Conservation (phyloP, 2,113 vertebrate genomes). For the Mormyrus iriodes region DNA sequence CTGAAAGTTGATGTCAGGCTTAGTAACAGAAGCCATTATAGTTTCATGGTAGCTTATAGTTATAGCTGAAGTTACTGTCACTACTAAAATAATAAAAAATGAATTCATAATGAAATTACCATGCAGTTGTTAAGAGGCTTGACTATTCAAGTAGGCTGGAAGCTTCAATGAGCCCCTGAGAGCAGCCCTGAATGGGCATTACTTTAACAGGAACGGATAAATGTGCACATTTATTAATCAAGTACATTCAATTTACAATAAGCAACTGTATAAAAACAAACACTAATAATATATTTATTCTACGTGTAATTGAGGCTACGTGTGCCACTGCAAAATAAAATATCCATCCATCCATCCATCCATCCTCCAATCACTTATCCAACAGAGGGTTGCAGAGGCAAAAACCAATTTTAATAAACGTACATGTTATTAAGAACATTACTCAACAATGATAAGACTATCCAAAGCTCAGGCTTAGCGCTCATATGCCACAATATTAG, state of each 20-base stretch:
- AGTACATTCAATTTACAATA: neutral
- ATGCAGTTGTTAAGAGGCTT: neutral
- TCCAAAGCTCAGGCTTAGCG: neutral
- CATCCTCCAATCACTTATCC: neutral
- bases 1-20: neutral
- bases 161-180: neutral
- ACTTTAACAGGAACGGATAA: neutral
- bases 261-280: neutral
- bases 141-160: neutral
- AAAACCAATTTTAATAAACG: neutral
- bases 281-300: neutral
- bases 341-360: neutral
- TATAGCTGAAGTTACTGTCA: neutral
- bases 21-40: neutral
- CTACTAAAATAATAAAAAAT: no score
- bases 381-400: neutral
- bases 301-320: neutral
- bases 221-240: neutral
- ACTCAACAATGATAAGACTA: neutral
- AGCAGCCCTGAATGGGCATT: neutral
- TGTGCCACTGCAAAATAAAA: neutral
- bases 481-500: neutral
- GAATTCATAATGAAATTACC: neutral
- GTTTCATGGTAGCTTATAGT: neutral
- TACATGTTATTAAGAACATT: neutral